Evolutionary conservation across 2,113 vertebrate genomes (phyloP), one percentile per base, ranked within the genome.

Genomic region (Sprattus sprattus): DNA sequence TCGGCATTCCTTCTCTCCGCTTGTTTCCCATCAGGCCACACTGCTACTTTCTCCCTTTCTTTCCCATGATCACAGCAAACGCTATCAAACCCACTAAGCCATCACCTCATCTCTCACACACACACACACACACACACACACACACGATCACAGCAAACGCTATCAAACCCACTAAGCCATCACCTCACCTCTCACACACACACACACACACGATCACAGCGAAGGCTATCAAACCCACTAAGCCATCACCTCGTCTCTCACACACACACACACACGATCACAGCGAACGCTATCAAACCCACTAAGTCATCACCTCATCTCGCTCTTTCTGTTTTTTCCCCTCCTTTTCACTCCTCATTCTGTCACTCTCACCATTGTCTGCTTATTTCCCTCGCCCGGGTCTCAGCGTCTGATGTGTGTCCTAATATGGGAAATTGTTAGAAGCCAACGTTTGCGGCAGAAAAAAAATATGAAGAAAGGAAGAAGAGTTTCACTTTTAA

Each of bases 91-190:
- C 28, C 64, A 57, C 82, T 25, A 85, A 86, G 32, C 84, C 45
- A 81, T 82, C 50, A 89, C 83, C 67, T 81, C 87, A 57, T 82
- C 71, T 89, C 82, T n/a, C n/a, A n/a, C n/a, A n/a, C n/a, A n/a
- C n/a, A n/a, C n/a, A n/a, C n/a, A n/a, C n/a, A n/a, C n/a, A n/a
- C n/a, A n/a, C n/a, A n/a, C n/a, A n/a, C n/a, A n/a, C n/a, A n/a
- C n/a, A n/a, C n/a, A n/a, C n/a, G n/a, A n/a, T n/a, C n/a, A n/a
- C n/a, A n/a, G n/a, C n/a, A n/a, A n/a, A n/a, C n/a, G n/a, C n/a
- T n/a, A n/a, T n/a, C n/a, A n/a, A n/a, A n/a, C n/a, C n/a, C n/a
- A n/a, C n/a, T n/a, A n/a, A n/a, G n/a, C n/a, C n/a, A n/a, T n/a
- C n/a, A n/a, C n/a, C n/a, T n/a, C n/a, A n/a, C n/a, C n/a, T n/a